A percentile compares a stretch with the other conserved stretches of the same genome.
These are phyloP conservation scores for Caenorhabditis sp. DNA, from an alignment of 2,888 invertebrate species.

Conservation along the genomic window DNA sequence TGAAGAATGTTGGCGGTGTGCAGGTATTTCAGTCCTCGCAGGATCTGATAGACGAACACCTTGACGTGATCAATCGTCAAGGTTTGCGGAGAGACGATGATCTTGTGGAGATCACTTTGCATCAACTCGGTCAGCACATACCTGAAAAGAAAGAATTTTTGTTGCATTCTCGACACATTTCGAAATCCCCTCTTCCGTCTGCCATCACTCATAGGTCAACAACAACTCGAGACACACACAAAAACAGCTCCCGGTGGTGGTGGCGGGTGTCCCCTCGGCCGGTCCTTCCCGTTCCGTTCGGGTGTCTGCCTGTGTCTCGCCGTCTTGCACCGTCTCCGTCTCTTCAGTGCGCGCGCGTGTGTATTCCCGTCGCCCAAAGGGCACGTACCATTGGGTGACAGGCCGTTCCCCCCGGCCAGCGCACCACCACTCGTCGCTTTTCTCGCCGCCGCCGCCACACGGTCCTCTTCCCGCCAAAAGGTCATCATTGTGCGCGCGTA, in stretches of 20 bases:
- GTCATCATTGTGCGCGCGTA: conserved; percentile 34
- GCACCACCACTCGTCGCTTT: conserved; percentile 1
- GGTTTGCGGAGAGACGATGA: conserved; percentile 99
- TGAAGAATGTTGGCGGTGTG: conserved; percentile 98
- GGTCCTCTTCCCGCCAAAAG: conserved; percentile 23
- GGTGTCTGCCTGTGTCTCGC: conserved; percentile 18
- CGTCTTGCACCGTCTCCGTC: conserved; percentile 19
- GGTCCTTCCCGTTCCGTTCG: no score
- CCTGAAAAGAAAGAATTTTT: conserved; percentile 82
- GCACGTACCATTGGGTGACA: conserved; percentile 46
- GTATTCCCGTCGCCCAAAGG: conserved; percentile 17
- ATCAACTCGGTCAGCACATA: conserved; percentile 99
- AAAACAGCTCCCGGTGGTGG: no score
- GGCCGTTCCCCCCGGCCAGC: conserved; percentile 26
- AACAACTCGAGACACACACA: no score
- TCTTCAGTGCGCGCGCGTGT: conserved; percentile 5
- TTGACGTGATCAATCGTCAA: conserved; percentile 99
- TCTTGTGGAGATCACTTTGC: conserved; percentile 99
- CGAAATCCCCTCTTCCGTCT: no score
- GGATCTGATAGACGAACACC: conserved; percentile 99
- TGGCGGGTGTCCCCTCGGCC: not conserved
- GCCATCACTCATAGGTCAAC: no score
- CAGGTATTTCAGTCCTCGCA: conserved; percentile 98
- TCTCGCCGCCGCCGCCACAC: not conserved
- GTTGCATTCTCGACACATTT: not conserved